Evolutionary conservation across 2,113 vertebrate species (phyloP).

Genomic region (Osmerus eperlanus): DNA sequence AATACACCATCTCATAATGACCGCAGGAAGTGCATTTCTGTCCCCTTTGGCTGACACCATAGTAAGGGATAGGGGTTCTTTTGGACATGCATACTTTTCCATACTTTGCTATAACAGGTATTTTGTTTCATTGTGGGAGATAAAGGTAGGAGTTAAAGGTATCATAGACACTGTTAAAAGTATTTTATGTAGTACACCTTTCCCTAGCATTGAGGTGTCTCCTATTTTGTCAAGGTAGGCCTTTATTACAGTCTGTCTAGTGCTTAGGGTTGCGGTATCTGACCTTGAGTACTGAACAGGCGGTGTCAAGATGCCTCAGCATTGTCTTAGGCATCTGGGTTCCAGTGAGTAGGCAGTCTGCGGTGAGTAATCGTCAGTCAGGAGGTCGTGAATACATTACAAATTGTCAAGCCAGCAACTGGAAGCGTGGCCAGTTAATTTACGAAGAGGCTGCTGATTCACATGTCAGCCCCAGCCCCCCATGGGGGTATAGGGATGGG

Average conservation of each 20-base stretch:
- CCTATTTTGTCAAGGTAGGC: background rate
- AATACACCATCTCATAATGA: no score
- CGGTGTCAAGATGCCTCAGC: constrained; percentile 11
- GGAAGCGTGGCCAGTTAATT: constrained; percentile 38
- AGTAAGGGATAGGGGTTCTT: no score
- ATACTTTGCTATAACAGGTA: no score
- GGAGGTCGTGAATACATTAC: constrained; percentile 34
- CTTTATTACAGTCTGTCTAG: background rate
- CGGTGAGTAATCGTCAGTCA: constrained; percentile 24
- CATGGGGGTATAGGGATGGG: background rate
- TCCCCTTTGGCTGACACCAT: no score
- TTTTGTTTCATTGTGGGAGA: no score
- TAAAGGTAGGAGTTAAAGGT: no score
- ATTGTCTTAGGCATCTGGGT: constrained; percentile 11
- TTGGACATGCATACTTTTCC: no score
- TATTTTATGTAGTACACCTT: background rate
- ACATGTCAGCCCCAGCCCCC: constrained; percentile 20
- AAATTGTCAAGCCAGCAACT: constrained; percentile 31
- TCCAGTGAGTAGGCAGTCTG: constrained; percentile 21
- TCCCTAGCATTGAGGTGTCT: background rate
- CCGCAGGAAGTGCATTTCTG: no score
- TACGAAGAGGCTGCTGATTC: constrained; percentile 32
- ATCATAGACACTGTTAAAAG: no score
- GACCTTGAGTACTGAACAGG: constrained; percentile 33
- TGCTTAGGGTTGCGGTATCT: constrained; percentile 5